Evolutionary conservation across 1,140 invertebrate genomes (phyloP).

Genomic region (Phthorimaea operculella): DNA sequence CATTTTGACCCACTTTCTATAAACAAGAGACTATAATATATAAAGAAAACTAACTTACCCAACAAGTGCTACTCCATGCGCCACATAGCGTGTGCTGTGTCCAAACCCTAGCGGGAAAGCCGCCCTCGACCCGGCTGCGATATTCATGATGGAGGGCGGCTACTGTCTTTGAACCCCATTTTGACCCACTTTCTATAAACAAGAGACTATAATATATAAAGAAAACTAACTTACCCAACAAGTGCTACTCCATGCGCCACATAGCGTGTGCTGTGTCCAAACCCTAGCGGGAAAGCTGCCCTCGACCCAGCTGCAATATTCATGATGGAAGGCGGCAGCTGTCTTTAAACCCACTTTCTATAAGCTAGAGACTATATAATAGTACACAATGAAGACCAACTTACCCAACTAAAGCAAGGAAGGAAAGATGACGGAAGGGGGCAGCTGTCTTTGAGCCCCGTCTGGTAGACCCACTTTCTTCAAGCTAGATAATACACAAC

Average conservation of each 20-base stretch:
- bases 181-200: slow-evolving; percentile 49
- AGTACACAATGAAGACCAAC: too few species aligned
- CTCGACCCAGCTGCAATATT: slow-evolving; percentile 73
- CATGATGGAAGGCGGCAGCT: slow-evolving; percentile 83
- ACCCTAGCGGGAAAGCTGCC: slow-evolving; percentile 91
- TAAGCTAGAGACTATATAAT: too few species aligned
- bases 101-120: slow-evolving; percentile 93
- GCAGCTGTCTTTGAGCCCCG: too few species aligned
- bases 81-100: slow-evolving; percentile 87
- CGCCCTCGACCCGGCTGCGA: slow-evolving; percentile 77
- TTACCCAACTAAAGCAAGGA: too few species aligned
- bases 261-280: slow-evolving; percentile 91
- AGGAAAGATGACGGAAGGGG: too few species aligned
- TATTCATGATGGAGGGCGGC: slow-evolving; percentile 79
- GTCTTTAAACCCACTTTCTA: too few species aligned
- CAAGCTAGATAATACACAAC: too few species aligned
- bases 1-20: slow-evolving; percentile 57
- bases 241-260: too few species aligned
- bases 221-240: too few species aligned
- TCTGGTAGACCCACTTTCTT: slow-evolving; percentile 57
- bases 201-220: too few species aligned
- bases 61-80: slow-evolving; percentile 40
- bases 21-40: too few species aligned
- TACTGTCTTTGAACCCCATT: slow-evolving; percentile 72
- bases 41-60: too few species aligned